Percentiles rank a stretch among this genome's conserved stretches.
phyloP scores from a whole-genome alignment of 2,888 invertebrate species.

The Trissoscelio sp. region DNA sequence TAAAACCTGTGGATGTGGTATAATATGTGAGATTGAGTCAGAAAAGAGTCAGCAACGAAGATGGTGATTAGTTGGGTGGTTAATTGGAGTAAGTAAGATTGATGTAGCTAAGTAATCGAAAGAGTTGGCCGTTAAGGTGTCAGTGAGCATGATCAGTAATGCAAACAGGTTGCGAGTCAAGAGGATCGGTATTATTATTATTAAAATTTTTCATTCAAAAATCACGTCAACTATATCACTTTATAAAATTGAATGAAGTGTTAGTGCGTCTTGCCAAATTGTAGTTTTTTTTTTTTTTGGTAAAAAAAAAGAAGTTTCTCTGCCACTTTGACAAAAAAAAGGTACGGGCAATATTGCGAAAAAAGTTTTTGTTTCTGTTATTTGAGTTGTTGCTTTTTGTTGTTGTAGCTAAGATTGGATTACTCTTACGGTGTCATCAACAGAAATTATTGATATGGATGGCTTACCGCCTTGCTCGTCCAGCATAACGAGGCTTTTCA shows the following conservation, averaged over 20 bases:
- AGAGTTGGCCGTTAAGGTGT: conserved; percentile 77
- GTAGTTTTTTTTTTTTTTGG: conserved; percentile 5
- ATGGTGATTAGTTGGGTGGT: conserved; percentile 50
- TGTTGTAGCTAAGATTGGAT: conserved; percentile 39
- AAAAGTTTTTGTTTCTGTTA: conserved; percentile 14
- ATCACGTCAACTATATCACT: too few relatives aligned
- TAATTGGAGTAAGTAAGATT: conserved; percentile 53
- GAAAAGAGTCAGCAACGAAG: conserved; percentile 28
- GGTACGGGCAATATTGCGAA: too few relatives aligned
- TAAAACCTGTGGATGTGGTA: conserved; percentile 24
- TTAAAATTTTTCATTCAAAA: too few relatives aligned
- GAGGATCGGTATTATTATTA: conserved; percentile 50
- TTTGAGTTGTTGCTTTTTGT: conserved; percentile 10
- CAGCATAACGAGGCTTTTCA: conserved; percentile 99
- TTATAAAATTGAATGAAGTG: too few relatives aligned
- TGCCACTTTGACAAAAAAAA: conserved; percentile 21
- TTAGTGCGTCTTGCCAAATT: too few relatives aligned
- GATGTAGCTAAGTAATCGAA: conserved; percentile 38
- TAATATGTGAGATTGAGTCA: conserved; percentile 42
- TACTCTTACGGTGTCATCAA: conserved; percentile 66
- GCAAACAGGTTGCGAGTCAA: conserved; percentile 61
- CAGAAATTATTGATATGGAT: conserved; percentile 80
- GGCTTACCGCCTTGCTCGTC: conserved; percentile 99
- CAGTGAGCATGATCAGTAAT: conserved; percentile 75
- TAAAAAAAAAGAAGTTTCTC: background rate